phyloP scores from a whole-genome alignment of 2,888 invertebrate species.

The Dendrolimus pini region DNA sequence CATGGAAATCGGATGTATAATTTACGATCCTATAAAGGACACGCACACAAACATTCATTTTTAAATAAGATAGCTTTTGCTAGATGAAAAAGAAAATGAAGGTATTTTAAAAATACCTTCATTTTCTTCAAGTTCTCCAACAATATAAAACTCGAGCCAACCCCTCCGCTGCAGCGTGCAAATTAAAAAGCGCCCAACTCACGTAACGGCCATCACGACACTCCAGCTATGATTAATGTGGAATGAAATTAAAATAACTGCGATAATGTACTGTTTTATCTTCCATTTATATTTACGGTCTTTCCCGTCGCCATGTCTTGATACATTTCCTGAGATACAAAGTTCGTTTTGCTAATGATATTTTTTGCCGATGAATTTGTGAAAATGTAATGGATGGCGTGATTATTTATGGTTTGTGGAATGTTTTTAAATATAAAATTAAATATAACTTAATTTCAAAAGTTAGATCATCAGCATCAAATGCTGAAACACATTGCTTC shows the following conservation, averaged over 20 bases:
- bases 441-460: no score
- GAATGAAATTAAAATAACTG: conserved; percentile 64
- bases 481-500: no score
- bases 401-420: not conserved
- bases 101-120: no score
- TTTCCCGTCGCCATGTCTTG: conserved; percentile 8
- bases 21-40: no score
- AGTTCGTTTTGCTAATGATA: conserved; percentile 20
- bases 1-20: no score
- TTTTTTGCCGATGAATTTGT: conserved; percentile 10
- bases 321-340: conserved; percentile 4
- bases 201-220: conserved; percentile 35
- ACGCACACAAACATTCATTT: no score
- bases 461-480: no score
- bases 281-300: conserved; percentile 56
- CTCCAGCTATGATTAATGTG: conserved; percentile 60
- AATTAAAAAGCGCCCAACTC: conserved; percentile 47
- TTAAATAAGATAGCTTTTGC: no score
- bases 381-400: not conserved
- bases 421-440: not conserved
- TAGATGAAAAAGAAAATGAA: no score
- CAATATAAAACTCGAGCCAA: conserved; percentile 7
- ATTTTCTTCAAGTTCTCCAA: no score
- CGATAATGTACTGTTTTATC: conserved; percentile 67
- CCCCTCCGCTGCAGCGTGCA: conserved; percentile 39